phyloP scores from a whole-genome alignment of 2,113 vertebrate species.

The Oxyura jamaicensis region DNA sequence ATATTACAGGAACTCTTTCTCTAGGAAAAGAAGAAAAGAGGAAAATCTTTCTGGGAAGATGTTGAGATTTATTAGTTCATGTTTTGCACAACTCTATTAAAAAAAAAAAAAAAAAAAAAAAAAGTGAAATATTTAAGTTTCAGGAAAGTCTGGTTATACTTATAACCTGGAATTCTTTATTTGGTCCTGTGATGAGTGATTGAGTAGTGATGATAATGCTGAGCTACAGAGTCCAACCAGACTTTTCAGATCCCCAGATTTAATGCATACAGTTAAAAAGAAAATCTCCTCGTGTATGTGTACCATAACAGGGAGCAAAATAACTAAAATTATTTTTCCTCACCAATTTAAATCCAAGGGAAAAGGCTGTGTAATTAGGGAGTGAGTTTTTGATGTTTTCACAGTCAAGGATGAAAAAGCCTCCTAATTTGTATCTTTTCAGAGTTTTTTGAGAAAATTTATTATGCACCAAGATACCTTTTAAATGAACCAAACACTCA shows the following conservation, averaged over 20 bases:
- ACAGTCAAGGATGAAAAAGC: background rate
- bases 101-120: background rate
- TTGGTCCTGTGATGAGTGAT: background rate
- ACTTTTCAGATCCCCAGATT: background rate
- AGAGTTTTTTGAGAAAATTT: background rate
- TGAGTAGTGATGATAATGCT: background rate
- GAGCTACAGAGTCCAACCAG: background rate
- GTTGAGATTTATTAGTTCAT: background rate
- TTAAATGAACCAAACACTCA: background rate
- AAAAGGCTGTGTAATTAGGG: background rate
- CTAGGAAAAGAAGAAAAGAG: background rate
- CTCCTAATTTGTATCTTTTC: background rate
- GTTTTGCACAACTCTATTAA: background rate
- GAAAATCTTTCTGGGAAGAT: background rate
- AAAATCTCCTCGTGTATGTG: background rate
- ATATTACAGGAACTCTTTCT: background rate
- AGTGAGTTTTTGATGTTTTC: background rate
- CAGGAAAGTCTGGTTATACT: background rate
- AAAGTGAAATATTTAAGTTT: background rate
- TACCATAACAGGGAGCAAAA: background rate
- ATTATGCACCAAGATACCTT: background rate
- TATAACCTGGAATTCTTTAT: background rate
- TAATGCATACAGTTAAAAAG: background rate
- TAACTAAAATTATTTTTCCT: background rate
- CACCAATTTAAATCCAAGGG: background rate